Conservation (phyloP, 2,888 invertebrate genomes). For the Sesamia inferens region DNA sequence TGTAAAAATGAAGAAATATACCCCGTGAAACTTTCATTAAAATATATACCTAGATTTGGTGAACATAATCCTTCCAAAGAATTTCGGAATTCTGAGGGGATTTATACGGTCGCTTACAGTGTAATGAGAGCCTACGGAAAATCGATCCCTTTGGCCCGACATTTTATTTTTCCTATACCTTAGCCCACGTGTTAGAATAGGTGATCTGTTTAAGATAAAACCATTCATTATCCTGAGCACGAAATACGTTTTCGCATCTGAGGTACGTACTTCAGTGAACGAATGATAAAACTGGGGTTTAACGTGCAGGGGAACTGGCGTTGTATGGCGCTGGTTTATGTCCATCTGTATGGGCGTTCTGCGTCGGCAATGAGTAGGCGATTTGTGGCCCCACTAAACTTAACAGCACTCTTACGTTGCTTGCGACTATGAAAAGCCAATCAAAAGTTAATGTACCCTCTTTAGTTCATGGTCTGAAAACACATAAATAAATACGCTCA, state of each 20-base stretch:
- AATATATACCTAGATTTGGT: slow-evolving; percentile 46
- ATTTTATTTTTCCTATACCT: slow-evolving; percentile 61
- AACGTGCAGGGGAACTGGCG: slow-evolving; percentile 70
- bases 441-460: slow-evolving; percentile 82
- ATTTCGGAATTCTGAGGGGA: slow-evolving; percentile 59
- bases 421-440: slow-evolving; percentile 83
- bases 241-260: slow-evolving; percentile 61
- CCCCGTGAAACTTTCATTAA: slow-evolving; percentile 37
- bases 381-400: slow-evolving; percentile 82
- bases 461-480: slow-evolving; percentile 73
- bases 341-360: slow-evolving; percentile 69
- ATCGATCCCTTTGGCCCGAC: slow-evolving; percentile 57
- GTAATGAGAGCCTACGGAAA: slow-evolving; percentile 57
- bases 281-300: slow-evolving; percentile 73
- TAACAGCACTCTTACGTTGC: slow-evolving; percentile 78
- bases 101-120: slow-evolving; percentile 59
- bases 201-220: slow-evolving; percentile 68
- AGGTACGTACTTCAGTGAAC: slow-evolving; percentile 64
- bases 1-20: slow-evolving; percentile 27
- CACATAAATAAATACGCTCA: slow-evolving; percentile 63
- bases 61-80: slow-evolving; percentile 54
- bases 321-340: slow-evolving; percentile 70
- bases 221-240: slow-evolving; percentile 63
- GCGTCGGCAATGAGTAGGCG: slow-evolving; percentile 74
- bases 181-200: slow-evolving; percentile 61